Conservation (phyloP, 1,140 invertebrate species). For the Danaus melanippus region DNA sequence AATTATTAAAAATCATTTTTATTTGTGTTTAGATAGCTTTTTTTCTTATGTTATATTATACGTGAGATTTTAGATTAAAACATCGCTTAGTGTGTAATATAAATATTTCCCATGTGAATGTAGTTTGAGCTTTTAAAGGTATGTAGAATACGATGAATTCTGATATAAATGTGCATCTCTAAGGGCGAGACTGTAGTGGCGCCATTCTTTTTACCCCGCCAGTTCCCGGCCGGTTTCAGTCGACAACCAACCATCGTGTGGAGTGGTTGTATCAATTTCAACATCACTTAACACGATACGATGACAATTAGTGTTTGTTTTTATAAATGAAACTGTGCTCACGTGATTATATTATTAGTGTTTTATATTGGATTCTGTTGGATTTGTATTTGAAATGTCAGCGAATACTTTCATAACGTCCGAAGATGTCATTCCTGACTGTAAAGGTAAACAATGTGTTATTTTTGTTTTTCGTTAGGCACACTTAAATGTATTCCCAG, state of each 20-base stretch:
- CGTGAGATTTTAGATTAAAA: too few species aligned
- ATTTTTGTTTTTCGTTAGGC: too few species aligned
- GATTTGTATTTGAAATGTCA: slow-evolving; percentile 43
- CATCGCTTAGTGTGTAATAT: too few species aligned
- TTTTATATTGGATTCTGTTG: slow-evolving; percentile 43
- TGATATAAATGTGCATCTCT: slow-evolving; percentile 42
- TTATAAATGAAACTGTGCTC: slow-evolving; percentile 46
- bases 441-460: slow-evolving; percentile 36
- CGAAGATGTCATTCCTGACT: slow-evolving; percentile 38
- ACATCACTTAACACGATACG: slow-evolving; percentile 28
- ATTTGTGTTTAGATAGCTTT: too few species aligned
- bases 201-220: slow-evolving; percentile 64
- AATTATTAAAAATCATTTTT: too few species aligned
- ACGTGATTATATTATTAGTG: slow-evolving; percentile 41
- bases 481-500: too few species aligned
- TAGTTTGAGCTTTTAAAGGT: too few species aligned
- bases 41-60: too few species aligned
- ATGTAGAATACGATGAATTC: too few species aligned
- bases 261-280: slow-evolving; percentile 24
- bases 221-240: slow-evolving; percentile 44
- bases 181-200: slow-evolving; percentile 64
- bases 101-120: too few species aligned
- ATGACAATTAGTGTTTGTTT: slow-evolving; percentile 41
- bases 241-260: slow-evolving; percentile 26
- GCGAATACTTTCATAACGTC: slow-evolving; percentile 39